Percentiles rank a stretch among this genome's conserved stretches.
These are phyloP conservation scores for Stenodema calcarata DNA, from an alignment of 2,888 invertebrate genomes.

Conservation along the genomic window DNA sequence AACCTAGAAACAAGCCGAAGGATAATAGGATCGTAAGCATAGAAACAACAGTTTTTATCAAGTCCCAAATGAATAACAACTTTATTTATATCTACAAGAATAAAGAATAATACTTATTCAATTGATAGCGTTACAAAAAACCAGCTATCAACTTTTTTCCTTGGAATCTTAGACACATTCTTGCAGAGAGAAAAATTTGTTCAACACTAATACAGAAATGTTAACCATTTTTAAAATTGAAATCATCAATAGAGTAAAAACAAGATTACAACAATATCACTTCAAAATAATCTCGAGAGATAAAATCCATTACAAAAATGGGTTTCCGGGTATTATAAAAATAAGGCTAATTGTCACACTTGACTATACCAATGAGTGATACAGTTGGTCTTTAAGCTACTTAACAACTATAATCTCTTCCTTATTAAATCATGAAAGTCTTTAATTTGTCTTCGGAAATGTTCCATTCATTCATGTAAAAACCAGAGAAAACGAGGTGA, in stretches of 20 bases:
- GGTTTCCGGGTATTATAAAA: constrained; percentile 29
- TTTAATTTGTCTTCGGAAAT: constrained; percentile 27
- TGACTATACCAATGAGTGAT: constrained; percentile 44
- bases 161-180: constrained; percentile 30
- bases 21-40: not conserved
- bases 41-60: not conserved
- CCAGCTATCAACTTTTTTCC: constrained; percentile 3
- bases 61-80: constrained; percentile 48
- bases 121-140: not conserved
- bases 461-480: constrained; percentile 15
- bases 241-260: constrained; percentile 35
- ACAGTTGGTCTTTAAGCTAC: constrained; percentile 45
- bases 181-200: constrained; percentile 35
- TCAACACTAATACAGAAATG: constrained; percentile 42
- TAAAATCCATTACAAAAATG: constrained; percentile 40
- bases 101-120: constrained; percentile 42
- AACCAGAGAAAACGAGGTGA: constrained; percentile 1
- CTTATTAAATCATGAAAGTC: not conserved
- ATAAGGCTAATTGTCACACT: constrained; percentile 41
- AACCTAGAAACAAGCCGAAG: no score
- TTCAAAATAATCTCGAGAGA: constrained; percentile 40
- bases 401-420: constrained; percentile 17
- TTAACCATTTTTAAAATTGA: constrained; percentile 29
- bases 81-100: constrained; percentile 48
- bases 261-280: constrained; percentile 33